Base-by-base conservation (phyloP, 2,113 vertebrate genomes). In the Passer domesticus region DNA sequence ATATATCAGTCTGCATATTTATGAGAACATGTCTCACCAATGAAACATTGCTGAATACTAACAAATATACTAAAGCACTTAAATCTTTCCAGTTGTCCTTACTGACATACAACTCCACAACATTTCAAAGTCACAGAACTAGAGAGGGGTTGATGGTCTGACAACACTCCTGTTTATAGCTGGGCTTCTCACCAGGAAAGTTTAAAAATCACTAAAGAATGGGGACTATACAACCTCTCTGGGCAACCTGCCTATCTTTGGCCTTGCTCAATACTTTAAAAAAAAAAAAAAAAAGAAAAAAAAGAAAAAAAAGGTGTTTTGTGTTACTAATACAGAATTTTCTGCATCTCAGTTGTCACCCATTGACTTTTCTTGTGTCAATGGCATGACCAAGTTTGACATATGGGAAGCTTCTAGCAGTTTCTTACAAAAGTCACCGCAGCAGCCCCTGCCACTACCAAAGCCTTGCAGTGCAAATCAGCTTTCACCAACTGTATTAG, bases 31-130 rank as follows among this genome's bases (percentile, higher is more conserved):
- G 5, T 41, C 72, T 43, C 30, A 19, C 9, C 11, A 77, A 13
- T 31, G 28, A 76, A 66, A 66, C 7, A 13, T 21, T 53, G 17
- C 23, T 46, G 28, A 77, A 81, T 60, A 46, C 19, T 64, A 33
- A 50, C 1, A 80, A 87, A 85, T 31, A 5, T 49, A 15, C 9
- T 56, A 15, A 14, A 62, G 3, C 16, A 53, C 9, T 82, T 60
- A 4, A 35, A n/a, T 31, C 9, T 59, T 86, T 92, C 10, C 25
- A 35, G 1, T 5, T 16, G 33, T 6, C 2, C 13, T 58, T 77
- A 60, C 5, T 46, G 46, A 44, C 19, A n/a, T 8, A 44, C 1
- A 1, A 1, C 4, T 50, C 7, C 9, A 49, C 35, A 52, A 4
- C 12, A 43, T 28, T 68, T 59, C 13, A 41, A 35, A 63, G 18